Evolutionary conservation across 2,113 vertebrate species (phyloP).

Genomic region (Podocnemis expansa): DNA sequence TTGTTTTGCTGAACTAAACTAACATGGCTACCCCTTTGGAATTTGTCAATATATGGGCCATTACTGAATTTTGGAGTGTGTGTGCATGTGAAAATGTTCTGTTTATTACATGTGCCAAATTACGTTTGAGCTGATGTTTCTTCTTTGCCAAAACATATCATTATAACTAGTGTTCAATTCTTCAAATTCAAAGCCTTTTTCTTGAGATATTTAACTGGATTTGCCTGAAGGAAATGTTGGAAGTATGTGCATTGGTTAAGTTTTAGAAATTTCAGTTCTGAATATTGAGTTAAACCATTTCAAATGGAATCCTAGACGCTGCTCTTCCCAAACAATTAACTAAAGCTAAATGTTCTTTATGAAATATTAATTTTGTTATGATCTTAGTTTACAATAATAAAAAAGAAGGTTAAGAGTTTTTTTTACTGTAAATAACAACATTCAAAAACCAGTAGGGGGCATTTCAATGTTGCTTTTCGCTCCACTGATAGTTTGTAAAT

Average conservation of each 20-base stretch:
- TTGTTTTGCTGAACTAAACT: too few relatives aligned
- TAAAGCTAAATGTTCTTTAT: not conserved
- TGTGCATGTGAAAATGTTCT: not conserved
- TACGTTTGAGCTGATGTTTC: not conserved
- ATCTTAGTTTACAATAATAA: not conserved
- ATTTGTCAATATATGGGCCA: too few relatives aligned
- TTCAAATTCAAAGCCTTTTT: conserved; percentile 17
- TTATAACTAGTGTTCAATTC: not conserved
- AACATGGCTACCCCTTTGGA: too few relatives aligned
- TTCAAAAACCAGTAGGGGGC: too few relatives aligned
- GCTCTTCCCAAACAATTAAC: not conserved
- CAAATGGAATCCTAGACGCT: not conserved
- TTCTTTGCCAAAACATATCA: conserved; percentile 2
- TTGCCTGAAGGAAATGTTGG: not conserved
- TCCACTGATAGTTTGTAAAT: too few relatives aligned
- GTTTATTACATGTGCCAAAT: not conserved
- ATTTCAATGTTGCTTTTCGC: too few relatives aligned
- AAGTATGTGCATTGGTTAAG: conserved; percentile 11
- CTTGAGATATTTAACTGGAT: conserved; percentile 7
- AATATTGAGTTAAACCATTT: conserved; percentile 4
- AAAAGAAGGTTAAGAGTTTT: not conserved
- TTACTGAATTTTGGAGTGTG: not conserved
- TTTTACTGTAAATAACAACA: too few relatives aligned
- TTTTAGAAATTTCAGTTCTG: not conserved
- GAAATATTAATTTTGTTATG: not conserved